Base-by-base conservation (phyloP, 2,113 vertebrate genomes). In the Formicarius rufipectus region DNA sequence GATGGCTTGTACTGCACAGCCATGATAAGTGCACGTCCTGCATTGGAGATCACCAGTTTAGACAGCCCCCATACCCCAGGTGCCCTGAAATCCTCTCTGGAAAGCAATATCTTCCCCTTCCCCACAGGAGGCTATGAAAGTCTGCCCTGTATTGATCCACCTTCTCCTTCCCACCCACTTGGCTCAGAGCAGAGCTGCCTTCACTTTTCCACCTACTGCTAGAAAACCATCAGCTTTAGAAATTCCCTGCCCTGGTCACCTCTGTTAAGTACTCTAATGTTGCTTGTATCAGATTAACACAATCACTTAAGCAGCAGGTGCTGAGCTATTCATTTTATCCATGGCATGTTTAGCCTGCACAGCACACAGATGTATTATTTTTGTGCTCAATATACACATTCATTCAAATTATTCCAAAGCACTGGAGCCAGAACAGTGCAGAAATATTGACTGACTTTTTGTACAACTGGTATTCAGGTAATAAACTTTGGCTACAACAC, bases 261-360 rank as follows among this genome's bases (percentile, higher is more conserved):
- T 50, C 40, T 74, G 58, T 39, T 79, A 90, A 60, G 45, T 30
- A 24, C 47, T 55, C 27, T 64, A 39, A 62, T 1, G 4, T 27
- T 71, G n/a, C 27, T 52, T 33, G 16, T 69, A 35, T 63, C 68
- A 66, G 20, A 62, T 49, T 81, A 68, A 52, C 37, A 28, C 75
- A 90, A 59, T 47, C 88, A 69, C 42, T 85, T 86, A 62, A 84
- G 60, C 83, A 93, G 83, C 68, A 95, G 80, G 60, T 86, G 68
- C 5, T 22, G 72, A 89, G 52, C 25, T 78, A 88, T 85, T 90
- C 90, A 93, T 92, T 90, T 55, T 72, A 66, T 18, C 40, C 49
- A 33, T 3, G 7, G 12, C 33, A 28, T 44, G n/a, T 59, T 94
- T 92, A 84, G 39, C 47, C 56, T 47, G 55, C 3, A 14, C 64